A percentile compares a stretch with the other conserved stretches of the same genome.
These are phyloP conservation scores for Oenanthe melanoleuca DNA, from an alignment of 2,113 vertebrate genomes.

Conservation along the genomic window DNA sequence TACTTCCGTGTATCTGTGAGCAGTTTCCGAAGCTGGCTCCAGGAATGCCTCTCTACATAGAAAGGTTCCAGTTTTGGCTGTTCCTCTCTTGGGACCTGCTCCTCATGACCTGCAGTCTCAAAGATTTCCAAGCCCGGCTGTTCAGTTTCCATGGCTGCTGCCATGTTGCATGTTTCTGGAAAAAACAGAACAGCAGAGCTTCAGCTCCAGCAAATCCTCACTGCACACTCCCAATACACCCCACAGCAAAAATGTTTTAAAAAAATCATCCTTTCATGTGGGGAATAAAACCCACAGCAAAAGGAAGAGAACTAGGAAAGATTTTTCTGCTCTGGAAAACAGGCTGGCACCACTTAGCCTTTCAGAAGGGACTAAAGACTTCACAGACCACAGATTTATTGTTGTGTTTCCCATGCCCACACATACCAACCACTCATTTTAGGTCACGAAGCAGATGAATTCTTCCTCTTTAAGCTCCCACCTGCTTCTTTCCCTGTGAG, in stretches of 20 bases:
- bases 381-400: neutral
- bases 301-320: neutral
- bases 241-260: neutral
- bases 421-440: neutral
- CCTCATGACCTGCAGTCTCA: constrained; percentile 70
- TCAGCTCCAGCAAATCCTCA: neutral
- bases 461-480: neutral
- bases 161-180: constrained; percentile 83
- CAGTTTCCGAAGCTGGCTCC: constrained; percentile 84
- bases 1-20: constrained; percentile 82
- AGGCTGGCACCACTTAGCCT: neutral
- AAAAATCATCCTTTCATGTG: neutral
- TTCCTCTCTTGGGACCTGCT: constrained; percentile 65
- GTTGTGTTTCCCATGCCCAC: neutral
- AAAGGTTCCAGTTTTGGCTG: constrained; percentile 76
- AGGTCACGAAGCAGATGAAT: neutral
- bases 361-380: neutral
- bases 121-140: constrained; percentile 81
- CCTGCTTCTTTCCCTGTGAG: neutral
- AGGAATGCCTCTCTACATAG: constrained; percentile 82
- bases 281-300: neutral
- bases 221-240: neutral
- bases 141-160: constrained; percentile 86
- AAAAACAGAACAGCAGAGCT: constrained; percentile 15
- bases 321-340: neutral